Percentiles rank a stretch among this genome's conserved stretches.
Evolutionary conservation across 2,888 invertebrate genomes (phyloP).

Genomic region (Brenthis daphne): DNA sequence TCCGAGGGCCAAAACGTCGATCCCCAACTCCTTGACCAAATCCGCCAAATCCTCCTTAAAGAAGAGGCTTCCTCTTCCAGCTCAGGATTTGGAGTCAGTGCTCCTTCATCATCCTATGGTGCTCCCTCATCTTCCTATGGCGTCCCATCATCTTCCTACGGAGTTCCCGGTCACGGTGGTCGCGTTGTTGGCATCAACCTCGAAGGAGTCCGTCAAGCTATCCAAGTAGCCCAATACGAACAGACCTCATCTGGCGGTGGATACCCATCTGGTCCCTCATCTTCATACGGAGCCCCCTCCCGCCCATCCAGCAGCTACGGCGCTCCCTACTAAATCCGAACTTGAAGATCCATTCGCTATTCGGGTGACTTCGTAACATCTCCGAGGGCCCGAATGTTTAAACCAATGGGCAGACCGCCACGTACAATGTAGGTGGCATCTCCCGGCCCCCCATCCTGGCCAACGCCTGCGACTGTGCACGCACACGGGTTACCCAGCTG

Average conservation of each 20-base stretch:
- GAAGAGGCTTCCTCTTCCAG: conserved; percentile 87
- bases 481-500: conserved; percentile 72
- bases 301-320: conserved; percentile 87
- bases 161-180: conserved; percentile 81
- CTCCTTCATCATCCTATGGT: conserved; percentile 84
- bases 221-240: conserved; percentile 93
- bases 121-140: conserved; percentile 87
- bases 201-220: conserved; percentile 92
- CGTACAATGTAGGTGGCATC: conserved; percentile 79
- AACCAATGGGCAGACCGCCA: conserved; percentile 62
- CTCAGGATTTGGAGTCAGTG: conserved; percentile 75
- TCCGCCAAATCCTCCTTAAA: conserved; percentile 91
- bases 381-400: conserved; percentile 65
- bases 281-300: conserved; percentile 83
- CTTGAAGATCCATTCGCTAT: conserved; percentile 53
- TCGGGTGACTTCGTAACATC: conserved; percentile 60
- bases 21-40: conserved; percentile 89
- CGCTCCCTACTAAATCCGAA: conserved; percentile 79
- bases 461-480: conserved; percentile 80
- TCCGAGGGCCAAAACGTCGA: conserved; percentile 93
- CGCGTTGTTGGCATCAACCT: conserved; percentile 92
- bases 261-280: conserved; percentile 80
- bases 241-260: conserved; percentile 79
- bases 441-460: conserved; percentile 61
- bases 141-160: conserved; percentile 83